A percentile compares a stretch with the other conserved stretches of the same genome.
These are phyloP conservation scores for Phalacrocorax pelagicus DNA, from an alignment of 2,113 vertebrate species.

Conservation along the genomic window DNA sequence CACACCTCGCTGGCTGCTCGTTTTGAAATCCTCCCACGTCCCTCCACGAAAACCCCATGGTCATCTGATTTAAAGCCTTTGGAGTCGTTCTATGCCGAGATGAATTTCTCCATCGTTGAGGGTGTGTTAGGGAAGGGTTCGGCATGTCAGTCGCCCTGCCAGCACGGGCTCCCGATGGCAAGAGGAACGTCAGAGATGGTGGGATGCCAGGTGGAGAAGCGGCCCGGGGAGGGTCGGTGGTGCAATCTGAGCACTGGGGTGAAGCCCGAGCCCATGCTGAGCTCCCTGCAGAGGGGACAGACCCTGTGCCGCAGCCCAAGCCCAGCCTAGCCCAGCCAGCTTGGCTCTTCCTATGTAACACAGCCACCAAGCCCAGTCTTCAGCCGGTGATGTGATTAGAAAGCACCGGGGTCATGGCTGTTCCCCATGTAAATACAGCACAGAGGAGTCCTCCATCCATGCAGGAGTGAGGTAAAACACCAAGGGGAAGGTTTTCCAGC, in stretches of 20 bases:
- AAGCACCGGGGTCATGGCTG: not conserved
- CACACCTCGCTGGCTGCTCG: not conserved
- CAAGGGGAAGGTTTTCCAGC: not conserved
- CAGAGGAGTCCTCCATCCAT: not conserved
- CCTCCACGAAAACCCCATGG: not conserved
- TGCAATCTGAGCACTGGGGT: not conserved
- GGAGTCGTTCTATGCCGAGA: not conserved
- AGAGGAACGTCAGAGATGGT: not conserved
- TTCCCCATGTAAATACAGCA: not conserved
- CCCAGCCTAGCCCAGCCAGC: not conserved
- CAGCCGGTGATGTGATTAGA: not conserved
- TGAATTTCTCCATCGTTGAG: not conserved
- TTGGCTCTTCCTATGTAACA: not conserved
- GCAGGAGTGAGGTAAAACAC: not conserved
- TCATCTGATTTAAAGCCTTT: conserved; percentile 32
- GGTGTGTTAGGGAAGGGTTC: not conserved
- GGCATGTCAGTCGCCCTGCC: not conserved
- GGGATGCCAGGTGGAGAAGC: not conserved
- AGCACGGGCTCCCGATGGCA: not conserved
- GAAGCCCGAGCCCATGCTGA: not conserved
- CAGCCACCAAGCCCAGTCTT: not conserved
- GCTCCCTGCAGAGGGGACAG: not conserved
- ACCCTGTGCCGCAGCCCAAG: not conserved
- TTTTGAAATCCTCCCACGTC: conserved; percentile 61
- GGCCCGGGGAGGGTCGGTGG: not conserved